phyloP scores from a whole-genome alignment of 2,888 invertebrate species.

The Heteromyza rotundicornis region DNA sequence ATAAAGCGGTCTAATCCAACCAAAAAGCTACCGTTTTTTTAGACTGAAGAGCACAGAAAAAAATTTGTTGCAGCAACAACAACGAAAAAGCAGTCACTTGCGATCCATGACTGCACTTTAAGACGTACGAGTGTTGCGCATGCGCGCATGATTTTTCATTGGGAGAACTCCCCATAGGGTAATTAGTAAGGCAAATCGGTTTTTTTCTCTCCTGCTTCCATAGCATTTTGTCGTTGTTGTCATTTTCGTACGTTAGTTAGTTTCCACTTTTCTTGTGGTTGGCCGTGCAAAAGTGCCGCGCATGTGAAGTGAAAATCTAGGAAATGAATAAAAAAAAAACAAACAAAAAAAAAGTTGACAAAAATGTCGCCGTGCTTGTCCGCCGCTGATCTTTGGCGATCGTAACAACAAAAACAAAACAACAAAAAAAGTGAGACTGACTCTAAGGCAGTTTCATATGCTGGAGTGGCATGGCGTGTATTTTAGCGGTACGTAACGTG shows the following conservation, averaged over 20 bases:
- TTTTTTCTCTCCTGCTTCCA: no score
- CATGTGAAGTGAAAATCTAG: background rate
- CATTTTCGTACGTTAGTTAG: background rate
- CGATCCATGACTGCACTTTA: background rate
- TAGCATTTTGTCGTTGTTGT: no score
- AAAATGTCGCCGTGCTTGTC: background rate
- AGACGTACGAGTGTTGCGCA: background rate
- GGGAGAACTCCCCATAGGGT: background rate
- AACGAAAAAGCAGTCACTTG: slow-evolving; percentile 4
- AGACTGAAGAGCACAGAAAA: slow-evolving; percentile 45
- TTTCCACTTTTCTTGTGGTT: background rate
- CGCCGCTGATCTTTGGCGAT: background rate
- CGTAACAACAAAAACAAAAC: no score
- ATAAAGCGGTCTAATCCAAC: background rate
- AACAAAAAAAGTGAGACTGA: no score
- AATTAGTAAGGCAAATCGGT: background rate
- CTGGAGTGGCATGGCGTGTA: no score
- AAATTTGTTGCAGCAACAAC: slow-evolving; percentile 40
- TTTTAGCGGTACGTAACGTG: background rate
- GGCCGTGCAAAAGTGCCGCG: background rate
- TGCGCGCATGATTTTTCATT: background rate
- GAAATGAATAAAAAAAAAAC: background rate
- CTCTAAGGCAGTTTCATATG: no score
- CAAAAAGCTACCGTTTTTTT: background rate
- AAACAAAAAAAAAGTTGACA: background rate